phyloP scores from a whole-genome alignment of 2,113 vertebrate genomes.

The Ursus arctos region DNA sequence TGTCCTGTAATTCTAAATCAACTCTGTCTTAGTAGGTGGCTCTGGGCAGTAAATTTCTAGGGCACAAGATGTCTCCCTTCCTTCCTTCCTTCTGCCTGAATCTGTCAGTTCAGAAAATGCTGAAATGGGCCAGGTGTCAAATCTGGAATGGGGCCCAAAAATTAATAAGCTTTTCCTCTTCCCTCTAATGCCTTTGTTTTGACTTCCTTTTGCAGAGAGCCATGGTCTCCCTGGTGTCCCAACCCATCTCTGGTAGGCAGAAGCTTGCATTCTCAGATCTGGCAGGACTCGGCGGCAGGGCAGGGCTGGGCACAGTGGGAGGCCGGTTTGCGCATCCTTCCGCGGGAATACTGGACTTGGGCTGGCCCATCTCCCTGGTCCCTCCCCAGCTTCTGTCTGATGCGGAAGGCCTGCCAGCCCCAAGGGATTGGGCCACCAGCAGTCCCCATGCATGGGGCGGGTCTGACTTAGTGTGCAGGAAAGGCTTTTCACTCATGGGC shows the following conservation, averaged over 20 bases:
- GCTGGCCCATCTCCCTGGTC: rapidly evolving
- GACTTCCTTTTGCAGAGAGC: neutral
- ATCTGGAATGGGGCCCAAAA: constrained; percentile 16
- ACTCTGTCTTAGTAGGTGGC: constrained; percentile 3
- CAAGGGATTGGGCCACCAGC: neutral
- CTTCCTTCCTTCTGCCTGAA: constrained; percentile 26
- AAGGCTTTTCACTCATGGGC: neutral
- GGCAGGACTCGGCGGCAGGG: rapidly evolving
- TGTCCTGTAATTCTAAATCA: constrained; percentile 58
- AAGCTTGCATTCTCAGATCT: neutral
- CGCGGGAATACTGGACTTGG: rapidly evolving
- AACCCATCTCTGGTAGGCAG: neutral
- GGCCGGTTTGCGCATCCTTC: neutral
- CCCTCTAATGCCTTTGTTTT: constrained; percentile 20
- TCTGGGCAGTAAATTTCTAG: constrained; percentile 77
- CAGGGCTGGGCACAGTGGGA: rapidly evolving
- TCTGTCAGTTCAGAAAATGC: constrained; percentile 34
- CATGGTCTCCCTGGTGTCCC: rapidly evolving
- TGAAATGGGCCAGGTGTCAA: constrained; percentile 57
- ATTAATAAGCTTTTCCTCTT: constrained; percentile 51
- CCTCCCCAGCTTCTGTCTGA: neutral
- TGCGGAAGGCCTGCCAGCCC: neutral
- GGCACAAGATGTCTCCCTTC: constrained; percentile 69
- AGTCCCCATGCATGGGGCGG: neutral
- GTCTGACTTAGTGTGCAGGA: neutral